Conservation (phyloP, 1,140 invertebrate genomes). For the Diploscapter pachys region DNA sequence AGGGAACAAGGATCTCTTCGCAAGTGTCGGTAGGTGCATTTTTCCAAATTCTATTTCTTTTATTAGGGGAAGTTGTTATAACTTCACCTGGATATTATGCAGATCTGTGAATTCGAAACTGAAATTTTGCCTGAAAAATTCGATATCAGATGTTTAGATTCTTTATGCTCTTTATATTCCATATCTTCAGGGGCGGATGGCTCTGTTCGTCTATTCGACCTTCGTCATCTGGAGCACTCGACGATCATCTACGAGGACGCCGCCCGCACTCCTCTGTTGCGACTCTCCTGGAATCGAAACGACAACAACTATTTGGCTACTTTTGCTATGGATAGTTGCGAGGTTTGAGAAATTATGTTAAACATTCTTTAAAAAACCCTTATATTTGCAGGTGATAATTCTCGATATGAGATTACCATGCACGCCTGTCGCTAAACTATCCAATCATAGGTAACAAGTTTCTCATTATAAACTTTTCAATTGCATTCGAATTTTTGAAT, state of each 20-base stretch:
- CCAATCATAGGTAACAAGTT: slow-evolving; percentile 78
- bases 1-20: slow-evolving; percentile 98
- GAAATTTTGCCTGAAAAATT: slow-evolving; percentile 13
- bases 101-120: slow-evolving; percentile 1
- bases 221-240: slow-evolving; percentile 94
- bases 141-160: not conserved
- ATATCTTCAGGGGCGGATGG: slow-evolving; percentile 78
- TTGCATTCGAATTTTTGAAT: too few species aligned
- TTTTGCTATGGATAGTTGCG: slow-evolving; percentile 95
- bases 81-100: slow-evolving; percentile 70
- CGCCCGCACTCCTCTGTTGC: slow-evolving; percentile 86
- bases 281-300: slow-evolving; percentile 98
- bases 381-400: slow-evolving; percentile 75
- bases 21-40: slow-evolving; percentile 30
- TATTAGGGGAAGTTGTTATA: slow-evolving; percentile 64
- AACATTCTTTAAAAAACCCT: not conserved
- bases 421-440: slow-evolving; percentile 90
- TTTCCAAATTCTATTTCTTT: not conserved
- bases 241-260: slow-evolving; percentile 99
- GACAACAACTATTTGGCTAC: slow-evolving; percentile 98
- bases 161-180: too few species aligned
- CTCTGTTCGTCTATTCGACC: slow-evolving; percentile 96
- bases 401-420: slow-evolving; percentile 95
- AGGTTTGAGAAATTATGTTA: slow-evolving; percentile 65
- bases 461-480: too few species aligned